A percentile compares a stretch with the other conserved stretches of the same genome.
Evolutionary conservation across 2,113 vertebrate species (phyloP).

Genomic region (Microcebus lehilahytsara): DNA sequence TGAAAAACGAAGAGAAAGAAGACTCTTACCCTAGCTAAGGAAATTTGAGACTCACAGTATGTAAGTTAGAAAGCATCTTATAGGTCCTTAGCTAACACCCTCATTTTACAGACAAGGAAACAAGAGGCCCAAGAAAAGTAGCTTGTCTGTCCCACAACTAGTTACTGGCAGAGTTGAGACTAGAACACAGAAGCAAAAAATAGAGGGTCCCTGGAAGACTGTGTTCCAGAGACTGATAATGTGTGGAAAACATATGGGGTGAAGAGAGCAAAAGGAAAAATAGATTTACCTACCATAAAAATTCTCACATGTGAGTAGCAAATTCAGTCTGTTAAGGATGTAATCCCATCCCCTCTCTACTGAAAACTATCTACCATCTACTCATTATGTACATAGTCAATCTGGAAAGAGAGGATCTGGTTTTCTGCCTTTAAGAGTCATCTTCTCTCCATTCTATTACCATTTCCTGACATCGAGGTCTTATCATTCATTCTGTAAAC

Average conservation of each 20-base stretch:
- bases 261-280: neutral
- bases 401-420: neutral
- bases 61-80: neutral
- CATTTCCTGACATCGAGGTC: neutral
- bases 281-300: neutral
- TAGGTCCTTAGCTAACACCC: neutral
- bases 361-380: neutral
- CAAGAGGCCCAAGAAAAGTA: neutral
- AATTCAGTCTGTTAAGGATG: neutral
- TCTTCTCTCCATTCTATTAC: neutral
- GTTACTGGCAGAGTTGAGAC: neutral
- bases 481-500: neutral
- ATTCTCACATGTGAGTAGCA: neutral
- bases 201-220: neutral
- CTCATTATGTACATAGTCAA: neutral
- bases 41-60: neutral
- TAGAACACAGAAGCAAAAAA: neutral
- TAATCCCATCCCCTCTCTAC: neutral
- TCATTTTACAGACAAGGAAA: slow-evolving; percentile 11
- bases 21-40: neutral
- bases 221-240: neutral
- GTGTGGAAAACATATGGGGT: neutral
- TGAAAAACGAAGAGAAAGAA: neutral
- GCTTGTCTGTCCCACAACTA: neutral
- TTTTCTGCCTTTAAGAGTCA: neutral